These are phyloP conservation scores for Gallinago paraguaiae DNA, from an alignment of 2,113 vertebrate genomes.

Conservation along the genomic window DNA sequence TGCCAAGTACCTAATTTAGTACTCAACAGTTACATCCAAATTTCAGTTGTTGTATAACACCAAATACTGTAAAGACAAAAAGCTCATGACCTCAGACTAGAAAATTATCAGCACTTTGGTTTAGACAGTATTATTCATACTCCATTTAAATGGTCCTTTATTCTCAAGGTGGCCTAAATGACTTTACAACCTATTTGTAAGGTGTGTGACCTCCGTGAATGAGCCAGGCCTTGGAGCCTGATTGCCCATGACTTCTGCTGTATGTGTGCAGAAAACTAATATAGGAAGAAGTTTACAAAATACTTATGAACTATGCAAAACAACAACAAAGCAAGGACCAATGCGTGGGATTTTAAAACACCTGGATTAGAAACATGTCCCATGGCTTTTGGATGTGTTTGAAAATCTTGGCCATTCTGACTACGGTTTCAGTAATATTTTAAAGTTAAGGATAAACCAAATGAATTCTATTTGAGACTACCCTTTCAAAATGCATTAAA, in stretches of 20 bases:
- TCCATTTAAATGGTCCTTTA: not conserved
- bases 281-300: not conserved
- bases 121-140: not conserved
- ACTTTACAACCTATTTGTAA: not conserved
- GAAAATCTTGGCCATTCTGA: not conserved
- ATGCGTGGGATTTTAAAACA: not conserved
- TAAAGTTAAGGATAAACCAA: not conserved
- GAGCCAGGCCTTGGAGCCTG: not conserved
- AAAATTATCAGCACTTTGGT: not conserved
- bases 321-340: not conserved
- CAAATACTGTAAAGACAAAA: slow-evolving; percentile 6
- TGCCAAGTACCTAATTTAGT: slow-evolving; percentile 64
- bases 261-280: not conserved
- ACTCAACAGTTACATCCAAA: slow-evolving; percentile 33
- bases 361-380: not conserved
- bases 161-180: not conserved
- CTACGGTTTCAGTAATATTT: not conserved
- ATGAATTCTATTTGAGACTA: not conserved
- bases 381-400: not conserved
- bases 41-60: slow-evolving; percentile 52
- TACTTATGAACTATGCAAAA: not conserved
- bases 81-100: not conserved
- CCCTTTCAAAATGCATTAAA: not conserved
- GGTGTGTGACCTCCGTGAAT: not conserved
- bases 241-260: not conserved